A percentile compares a stretch with the other conserved stretches of the same genome.
Evolutionary conservation across 1,140 invertebrate genomes (phyloP).

Genomic region (Drosophila varians): DNA sequence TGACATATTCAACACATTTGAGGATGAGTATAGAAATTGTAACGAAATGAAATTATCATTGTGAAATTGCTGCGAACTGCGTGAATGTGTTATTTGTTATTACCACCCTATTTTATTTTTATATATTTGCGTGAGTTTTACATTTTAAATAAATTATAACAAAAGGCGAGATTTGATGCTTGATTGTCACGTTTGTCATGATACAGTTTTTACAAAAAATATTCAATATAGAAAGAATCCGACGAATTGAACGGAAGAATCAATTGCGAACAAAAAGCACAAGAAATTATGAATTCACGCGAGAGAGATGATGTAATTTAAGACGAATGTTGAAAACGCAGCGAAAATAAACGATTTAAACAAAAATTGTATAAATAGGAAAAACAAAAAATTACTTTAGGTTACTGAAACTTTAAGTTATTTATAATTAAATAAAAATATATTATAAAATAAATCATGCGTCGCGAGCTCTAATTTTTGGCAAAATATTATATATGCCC

Average conservation of each 20-base stretch:
- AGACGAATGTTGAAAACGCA: constrained; percentile 55
- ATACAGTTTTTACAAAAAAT: constrained; percentile 53
- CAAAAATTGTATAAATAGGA: constrained; percentile 74
- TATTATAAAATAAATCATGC: constrained; percentile 51
- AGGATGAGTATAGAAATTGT: constrained; percentile 44
- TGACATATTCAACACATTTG: constrained; percentile 48
- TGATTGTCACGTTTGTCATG: background rate
- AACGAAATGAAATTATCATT: constrained; percentile 72
- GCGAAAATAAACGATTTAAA: constrained; percentile 45
- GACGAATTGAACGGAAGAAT: constrained; percentile 20
- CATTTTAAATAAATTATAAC: constrained; percentile 36
- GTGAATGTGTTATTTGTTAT: constrained; percentile 50
- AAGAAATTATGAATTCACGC: constrained; percentile 62
- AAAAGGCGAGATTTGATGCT: constrained; percentile 16
- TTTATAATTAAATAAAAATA: constrained; percentile 82
- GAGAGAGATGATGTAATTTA: constrained; percentile 56
- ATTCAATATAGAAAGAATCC: constrained; percentile 42
- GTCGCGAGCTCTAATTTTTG: background rate
- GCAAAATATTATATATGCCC: background rate
- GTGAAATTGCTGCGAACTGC: constrained; percentile 56
- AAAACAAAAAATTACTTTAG: constrained; percentile 54
- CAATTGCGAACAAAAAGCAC: constrained; percentile 62
- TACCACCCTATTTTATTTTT: constrained; percentile 32
- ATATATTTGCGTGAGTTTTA: constrained; percentile 29
- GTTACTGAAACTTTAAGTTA: constrained; percentile 68